These are phyloP conservation scores for Cotesia typhae DNA, from an alignment of 1,140 invertebrate species.

Conservation along the genomic window DNA sequence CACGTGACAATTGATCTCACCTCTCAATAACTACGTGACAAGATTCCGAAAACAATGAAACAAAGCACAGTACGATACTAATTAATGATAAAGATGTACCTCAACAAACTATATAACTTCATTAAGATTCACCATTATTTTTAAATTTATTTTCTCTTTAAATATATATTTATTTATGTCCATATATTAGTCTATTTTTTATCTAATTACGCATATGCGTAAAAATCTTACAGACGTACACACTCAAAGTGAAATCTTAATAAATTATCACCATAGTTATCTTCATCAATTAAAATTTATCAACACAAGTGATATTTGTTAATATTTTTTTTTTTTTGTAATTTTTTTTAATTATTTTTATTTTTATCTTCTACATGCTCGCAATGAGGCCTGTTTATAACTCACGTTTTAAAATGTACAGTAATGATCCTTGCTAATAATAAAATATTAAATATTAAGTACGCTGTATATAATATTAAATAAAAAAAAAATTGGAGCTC, in stretches of 20 bases:
- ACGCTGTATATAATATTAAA: too few relatives aligned
- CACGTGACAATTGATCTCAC: background rate
- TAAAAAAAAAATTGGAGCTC: too few relatives aligned
- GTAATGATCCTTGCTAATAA: too few relatives aligned
- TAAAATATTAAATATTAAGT: too few relatives aligned
- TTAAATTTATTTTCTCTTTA: conserved; percentile 9
- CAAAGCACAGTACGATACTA: conserved; percentile 1
- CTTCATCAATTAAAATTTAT: background rate
- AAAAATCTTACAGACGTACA: background rate
- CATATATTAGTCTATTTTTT: conserved; percentile 7
- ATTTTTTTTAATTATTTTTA: too few relatives aligned
- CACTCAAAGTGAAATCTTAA: conserved; percentile 1
- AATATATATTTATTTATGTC: too few relatives aligned
- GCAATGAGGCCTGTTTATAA: too few relatives aligned
- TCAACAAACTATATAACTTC: conserved; percentile 15
- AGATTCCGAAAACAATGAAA: background rate
- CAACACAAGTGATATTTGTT: background rate
- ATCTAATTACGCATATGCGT: background rate
- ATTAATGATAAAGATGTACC: conserved; percentile 5
- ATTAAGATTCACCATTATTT: conserved; percentile 1
- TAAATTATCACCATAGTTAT: background rate
- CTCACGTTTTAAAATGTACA: too few relatives aligned
- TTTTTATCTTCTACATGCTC: too few relatives aligned
- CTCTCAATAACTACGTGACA: background rate
- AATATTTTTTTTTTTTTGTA: too few relatives aligned